phyloP scores from a whole-genome alignment of 2,888 invertebrate species.

The Lycia hirtaria region DNA sequence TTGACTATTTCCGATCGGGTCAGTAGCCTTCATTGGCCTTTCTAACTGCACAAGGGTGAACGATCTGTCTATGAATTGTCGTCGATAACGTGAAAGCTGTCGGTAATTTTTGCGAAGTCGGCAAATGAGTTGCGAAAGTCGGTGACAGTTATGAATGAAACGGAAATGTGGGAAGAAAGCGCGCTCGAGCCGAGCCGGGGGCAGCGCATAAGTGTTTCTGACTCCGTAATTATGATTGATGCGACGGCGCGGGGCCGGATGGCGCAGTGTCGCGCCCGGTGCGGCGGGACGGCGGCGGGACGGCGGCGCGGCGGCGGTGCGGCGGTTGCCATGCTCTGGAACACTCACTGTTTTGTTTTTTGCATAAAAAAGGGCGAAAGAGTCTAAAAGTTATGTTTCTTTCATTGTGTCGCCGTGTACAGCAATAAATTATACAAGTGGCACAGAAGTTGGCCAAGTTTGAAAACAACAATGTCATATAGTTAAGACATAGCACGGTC shows the following conservation, averaged over 20 bases:
- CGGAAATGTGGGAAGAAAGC: conserved; percentile 31
- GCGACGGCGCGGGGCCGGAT: conserved; percentile 12
- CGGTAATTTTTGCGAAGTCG: conserved; percentile 23
- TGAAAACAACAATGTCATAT: conserved; percentile 3
- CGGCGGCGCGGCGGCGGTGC: not conserved
- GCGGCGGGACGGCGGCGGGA: not conserved
- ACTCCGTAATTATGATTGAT: conserved; percentile 41
- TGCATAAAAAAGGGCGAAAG: conserved; percentile 8
- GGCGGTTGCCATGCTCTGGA: not conserved
- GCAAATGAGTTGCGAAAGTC: conserved; percentile 37
- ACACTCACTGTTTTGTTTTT: conserved; percentile 23
- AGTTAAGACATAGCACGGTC: not conserved
- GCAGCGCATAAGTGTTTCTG: conserved; percentile 34
- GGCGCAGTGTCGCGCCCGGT: conserved; percentile 10
- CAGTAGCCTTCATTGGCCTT: conserved; percentile 7
- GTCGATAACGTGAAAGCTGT: conserved; percentile 13
- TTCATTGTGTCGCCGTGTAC: conserved; percentile 22
- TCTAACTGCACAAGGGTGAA: conserved; percentile 13
- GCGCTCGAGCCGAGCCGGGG: conserved; percentile 12
- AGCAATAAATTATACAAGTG: conserved; percentile 22
- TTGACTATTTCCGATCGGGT: conserved; percentile 10
- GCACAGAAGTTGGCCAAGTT: conserved; percentile 1
- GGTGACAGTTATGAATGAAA: conserved; percentile 41
- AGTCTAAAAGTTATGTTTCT: conserved; percentile 25
- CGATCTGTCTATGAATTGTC: conserved; percentile 19